Conservation (phyloP, 2,113 vertebrate genomes). For the Misgurnus mizolepis region DNA sequence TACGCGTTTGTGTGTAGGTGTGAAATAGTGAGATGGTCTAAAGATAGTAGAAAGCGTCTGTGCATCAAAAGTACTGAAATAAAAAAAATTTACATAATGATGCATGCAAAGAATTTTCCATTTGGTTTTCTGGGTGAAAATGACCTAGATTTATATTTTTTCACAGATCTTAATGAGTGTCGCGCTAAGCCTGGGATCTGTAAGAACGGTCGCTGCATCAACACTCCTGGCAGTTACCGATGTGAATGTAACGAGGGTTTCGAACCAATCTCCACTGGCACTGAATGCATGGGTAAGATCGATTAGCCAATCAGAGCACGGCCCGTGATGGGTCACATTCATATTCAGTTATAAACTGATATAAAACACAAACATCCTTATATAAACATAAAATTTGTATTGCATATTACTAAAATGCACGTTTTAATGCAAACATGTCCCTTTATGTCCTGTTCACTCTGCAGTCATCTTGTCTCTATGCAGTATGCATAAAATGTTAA, state of each 20-base stretch:
- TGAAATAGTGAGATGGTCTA: not conserved
- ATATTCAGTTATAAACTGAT: not conserved
- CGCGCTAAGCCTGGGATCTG: conserved; percentile 84
- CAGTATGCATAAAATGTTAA: too few species aligned
- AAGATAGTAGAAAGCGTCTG: not conserved
- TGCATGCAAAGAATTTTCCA: too few species aligned
- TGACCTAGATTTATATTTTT: not conserved
- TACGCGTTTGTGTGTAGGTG: conserved; percentile 22
- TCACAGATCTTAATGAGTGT: conserved; percentile 91
- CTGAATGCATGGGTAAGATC: conserved; percentile 86
- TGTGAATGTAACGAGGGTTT: conserved; percentile 91
- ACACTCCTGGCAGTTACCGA: conserved; percentile 87
- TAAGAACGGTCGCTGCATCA: conserved; percentile 86
- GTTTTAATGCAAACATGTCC: too few species aligned
- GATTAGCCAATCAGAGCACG: not conserved
- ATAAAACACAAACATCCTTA: not conserved
- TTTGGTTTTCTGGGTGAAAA: not conserved
- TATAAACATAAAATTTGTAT: too few species aligned
- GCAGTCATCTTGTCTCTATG: too few species aligned
- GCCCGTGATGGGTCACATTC: not conserved
- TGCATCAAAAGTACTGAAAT: not conserved
- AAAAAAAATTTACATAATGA: too few species aligned
- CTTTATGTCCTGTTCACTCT: too few species aligned
- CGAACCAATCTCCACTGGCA: conserved; percentile 81
- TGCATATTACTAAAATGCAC: too few species aligned